Evolutionary conservation across 1,140 invertebrate genomes (phyloP).

Genomic region (Daktulosphaira vitifoliae): DNA sequence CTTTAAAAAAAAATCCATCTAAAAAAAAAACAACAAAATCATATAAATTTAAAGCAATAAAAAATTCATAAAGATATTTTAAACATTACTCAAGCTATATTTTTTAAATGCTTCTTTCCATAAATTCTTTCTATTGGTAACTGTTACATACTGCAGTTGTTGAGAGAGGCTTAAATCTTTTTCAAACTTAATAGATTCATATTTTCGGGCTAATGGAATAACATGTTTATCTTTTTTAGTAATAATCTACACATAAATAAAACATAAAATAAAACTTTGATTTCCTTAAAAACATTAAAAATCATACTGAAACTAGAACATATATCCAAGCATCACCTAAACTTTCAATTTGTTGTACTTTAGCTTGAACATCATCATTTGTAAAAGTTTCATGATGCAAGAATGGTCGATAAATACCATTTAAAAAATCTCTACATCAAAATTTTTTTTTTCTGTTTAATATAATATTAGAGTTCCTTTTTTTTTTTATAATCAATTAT

Average conservation of each 20-base stretch:
- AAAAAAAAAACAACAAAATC: background rate
- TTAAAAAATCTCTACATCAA: conserved; percentile 50
- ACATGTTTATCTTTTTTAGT: conserved; percentile 57
- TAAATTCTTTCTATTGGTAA: conserved; percentile 69
- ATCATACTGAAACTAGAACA: conserved; percentile 50
- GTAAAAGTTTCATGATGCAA: conserved; percentile 42
- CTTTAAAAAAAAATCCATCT: conserved; percentile 26
- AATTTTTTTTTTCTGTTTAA: conserved; percentile 39
- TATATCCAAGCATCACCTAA: conserved; percentile 51
- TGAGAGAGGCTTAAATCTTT: conserved; percentile 62
- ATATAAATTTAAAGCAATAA: background rate
- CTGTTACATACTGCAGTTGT: conserved; percentile 66
- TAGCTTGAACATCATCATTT: conserved; percentile 48
- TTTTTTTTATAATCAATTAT: conserved; percentile 5
- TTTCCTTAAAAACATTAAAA: conserved; percentile 16
- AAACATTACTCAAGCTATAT: conserved; percentile 49
- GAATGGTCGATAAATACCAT: conserved; percentile 44
- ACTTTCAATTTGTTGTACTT: conserved; percentile 49
- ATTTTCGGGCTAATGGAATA: conserved; percentile 57
- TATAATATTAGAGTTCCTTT: background rate
- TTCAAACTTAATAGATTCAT: conserved; percentile 47
- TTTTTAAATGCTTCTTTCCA: conserved; percentile 77
- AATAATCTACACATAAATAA: conserved; percentile 48
- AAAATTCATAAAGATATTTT: conserved; percentile 42
- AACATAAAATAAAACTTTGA: conserved; percentile 8